phyloP scores from a whole-genome alignment of 2,888 invertebrate genomes.

The Hipparchia semele region DNA sequence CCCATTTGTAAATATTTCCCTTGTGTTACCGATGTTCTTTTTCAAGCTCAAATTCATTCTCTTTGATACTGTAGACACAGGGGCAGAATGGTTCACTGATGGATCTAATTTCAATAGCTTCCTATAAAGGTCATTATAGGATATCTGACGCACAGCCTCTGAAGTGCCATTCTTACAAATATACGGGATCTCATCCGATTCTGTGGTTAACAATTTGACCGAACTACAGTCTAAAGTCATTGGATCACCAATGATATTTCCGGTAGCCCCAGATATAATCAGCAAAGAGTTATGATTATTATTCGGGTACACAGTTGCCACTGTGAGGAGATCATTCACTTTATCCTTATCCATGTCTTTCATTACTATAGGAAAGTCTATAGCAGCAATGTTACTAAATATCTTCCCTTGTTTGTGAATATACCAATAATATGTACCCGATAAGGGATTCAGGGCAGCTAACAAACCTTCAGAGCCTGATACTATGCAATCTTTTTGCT shows the following conservation, averaged over 20 bases:
- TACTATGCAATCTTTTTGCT: constrained; percentile 88
- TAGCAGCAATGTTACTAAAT: constrained; percentile 79
- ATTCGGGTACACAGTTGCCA: constrained; percentile 78
- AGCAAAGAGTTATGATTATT: constrained; percentile 84
- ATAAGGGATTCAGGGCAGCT: constrained; percentile 79
- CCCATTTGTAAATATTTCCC: constrained; percentile 83
- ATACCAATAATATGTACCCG: constrained; percentile 83
- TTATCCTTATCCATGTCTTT: constrained; percentile 89
- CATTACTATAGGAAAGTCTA: constrained; percentile 87
- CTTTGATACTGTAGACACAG: constrained; percentile 65
- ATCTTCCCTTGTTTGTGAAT: constrained; percentile 81
- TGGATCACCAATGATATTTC: constrained; percentile 85
- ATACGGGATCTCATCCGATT: constrained; percentile 80
- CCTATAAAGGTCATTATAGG: constrained; percentile 60
- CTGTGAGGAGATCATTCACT: constrained; percentile 86
- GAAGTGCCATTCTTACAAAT: constrained; percentile 83
- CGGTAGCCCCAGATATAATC: constrained; percentile 87
- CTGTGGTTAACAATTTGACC: constrained; percentile 80
- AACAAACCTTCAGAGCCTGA: constrained; percentile 86
- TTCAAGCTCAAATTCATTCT: constrained; percentile 82
- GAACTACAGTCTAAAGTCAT: constrained; percentile 83
- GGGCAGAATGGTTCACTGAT: constrained; percentile 53
- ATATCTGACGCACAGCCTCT: constrained; percentile 77
- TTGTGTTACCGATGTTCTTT: constrained; percentile 80
- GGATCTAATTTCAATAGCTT: constrained; percentile 65